Evolutionary conservation across 2,113 vertebrate genomes (phyloP).

Genomic region (Sciurus niger): DNA sequence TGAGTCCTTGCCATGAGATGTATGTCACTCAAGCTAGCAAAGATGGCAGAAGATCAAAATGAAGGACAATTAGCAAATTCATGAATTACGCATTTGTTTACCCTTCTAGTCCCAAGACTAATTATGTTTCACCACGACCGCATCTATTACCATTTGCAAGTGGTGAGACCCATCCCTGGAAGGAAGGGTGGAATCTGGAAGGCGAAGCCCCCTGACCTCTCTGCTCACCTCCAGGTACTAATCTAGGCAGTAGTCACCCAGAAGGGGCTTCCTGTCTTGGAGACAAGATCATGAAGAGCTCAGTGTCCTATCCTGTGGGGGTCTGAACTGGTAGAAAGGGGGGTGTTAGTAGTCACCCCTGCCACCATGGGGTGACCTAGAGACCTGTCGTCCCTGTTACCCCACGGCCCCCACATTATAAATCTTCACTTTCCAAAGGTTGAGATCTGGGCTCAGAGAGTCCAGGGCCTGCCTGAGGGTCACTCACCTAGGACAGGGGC

Average conservation of each 20-base stretch:
- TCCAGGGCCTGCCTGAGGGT: background rate
- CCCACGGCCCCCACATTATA: accelerated
- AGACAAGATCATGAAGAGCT: accelerated
- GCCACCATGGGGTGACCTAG: background rate
- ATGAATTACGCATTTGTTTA: conserved; percentile 78
- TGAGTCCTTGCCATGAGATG: conserved; percentile 26
- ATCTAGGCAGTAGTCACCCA: accelerated
- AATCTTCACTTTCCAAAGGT: background rate
- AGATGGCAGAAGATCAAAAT: conserved; percentile 73
- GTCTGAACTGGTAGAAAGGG: background rate
- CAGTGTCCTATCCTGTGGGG: background rate
- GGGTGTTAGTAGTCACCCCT: background rate
- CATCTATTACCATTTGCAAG: conserved; percentile 40
- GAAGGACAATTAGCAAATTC: conserved; percentile 76
- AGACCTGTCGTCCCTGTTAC: background rate
- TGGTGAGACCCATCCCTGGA: background rate
- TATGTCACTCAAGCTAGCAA: conserved; percentile 48
- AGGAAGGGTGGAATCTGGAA: background rate
- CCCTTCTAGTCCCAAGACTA: conserved; percentile 30
- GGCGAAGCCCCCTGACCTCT: background rate
- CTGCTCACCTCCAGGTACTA: background rate
- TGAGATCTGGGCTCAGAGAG: background rate
- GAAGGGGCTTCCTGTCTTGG: background rate
- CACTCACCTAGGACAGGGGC: background rate
- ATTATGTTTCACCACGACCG: conserved; percentile 21